Evolutionary conservation across 2,113 vertebrate genomes (phyloP), one percentile per base, ranked within the genome.

Genomic region (Puma concolor): DNA sequence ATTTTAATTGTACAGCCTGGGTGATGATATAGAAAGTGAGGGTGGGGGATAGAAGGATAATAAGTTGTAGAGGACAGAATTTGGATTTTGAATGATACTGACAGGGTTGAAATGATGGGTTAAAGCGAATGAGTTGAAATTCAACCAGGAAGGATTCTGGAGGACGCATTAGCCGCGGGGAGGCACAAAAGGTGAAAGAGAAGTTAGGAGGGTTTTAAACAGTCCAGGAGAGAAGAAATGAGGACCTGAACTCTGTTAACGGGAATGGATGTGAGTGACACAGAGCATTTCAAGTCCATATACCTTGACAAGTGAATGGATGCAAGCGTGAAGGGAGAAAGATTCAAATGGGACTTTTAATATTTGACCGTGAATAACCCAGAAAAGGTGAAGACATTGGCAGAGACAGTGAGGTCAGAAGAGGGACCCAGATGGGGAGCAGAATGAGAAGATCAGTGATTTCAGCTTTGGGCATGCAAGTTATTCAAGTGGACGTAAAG

Each of bases 81-180:
- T 94, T 88, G 57, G 84, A 97, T 94, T 91, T 94, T 96, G 80
- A 97, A 44, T 96, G 92, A 96, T 91, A 81, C 36, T 81, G 98
- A 95, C 97, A 97, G 88, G 88, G 80, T 91, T 92, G 91, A 94
- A 95, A 96, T 85, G 84, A 95, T 74, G 63, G 69, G 80, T 95
- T 97, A 76, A 96, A 85, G 36, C 92, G 95, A 92, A 94, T 96
- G 95, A 95, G 92, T 44, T 84, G 64, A 92, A 97, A 92, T 97
- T 97, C 63, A 83, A 89, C 57, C 50, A 50, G 84, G 38, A 93
- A 92, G 57, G 76, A 67, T 97, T 97, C 84, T 94, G 88, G 84
- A 91, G 84, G 69, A 60, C 8, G 31, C 7, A 11, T 79, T 82
- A 81, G 76, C 77, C 16, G 4, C 33, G 11, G 13, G 66, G 36